These are phyloP conservation scores for Campoplex capitator DNA, from an alignment of 2,888 invertebrate species.

Conservation along the genomic window DNA sequence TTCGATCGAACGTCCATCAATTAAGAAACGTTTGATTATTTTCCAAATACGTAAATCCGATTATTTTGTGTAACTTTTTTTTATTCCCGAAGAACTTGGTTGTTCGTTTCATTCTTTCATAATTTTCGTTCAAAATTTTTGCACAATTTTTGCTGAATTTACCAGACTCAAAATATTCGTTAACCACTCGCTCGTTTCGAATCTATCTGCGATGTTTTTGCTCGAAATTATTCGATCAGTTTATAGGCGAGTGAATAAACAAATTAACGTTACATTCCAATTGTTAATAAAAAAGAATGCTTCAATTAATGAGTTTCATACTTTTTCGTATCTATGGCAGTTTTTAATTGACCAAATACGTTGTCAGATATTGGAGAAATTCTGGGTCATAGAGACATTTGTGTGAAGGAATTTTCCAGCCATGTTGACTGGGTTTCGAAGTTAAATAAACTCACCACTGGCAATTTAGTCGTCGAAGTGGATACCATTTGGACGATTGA, in stretches of 20 bases:
- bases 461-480: slow-evolving; percentile 73
- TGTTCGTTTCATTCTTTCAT: not conserved
- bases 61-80: not conserved
- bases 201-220: too few species aligned
- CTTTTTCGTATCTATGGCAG: not conserved
- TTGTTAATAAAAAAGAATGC: not conserved
- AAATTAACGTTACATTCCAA: not conserved
- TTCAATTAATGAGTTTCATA: not conserved
- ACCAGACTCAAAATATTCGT: not conserved
- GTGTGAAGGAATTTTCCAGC: not conserved
- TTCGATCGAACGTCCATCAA: too few species aligned
- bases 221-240: too few species aligned
- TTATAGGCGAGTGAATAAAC: too few species aligned
- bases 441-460: slow-evolving; percentile 73
- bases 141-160: not conserved
- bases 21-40: too few species aligned
- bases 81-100: not conserved
- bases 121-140: not conserved
- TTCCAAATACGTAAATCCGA: not conserved
- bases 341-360: not conserved
- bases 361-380: not conserved
- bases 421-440: not conserved
- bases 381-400: not conserved
- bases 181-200: too few species aligned
- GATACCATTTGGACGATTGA: slow-evolving; percentile 73